These are phyloP conservation scores for Drosophila kanapiae DNA, from an alignment of 1,140 invertebrate species.

Conservation along the genomic window DNA sequence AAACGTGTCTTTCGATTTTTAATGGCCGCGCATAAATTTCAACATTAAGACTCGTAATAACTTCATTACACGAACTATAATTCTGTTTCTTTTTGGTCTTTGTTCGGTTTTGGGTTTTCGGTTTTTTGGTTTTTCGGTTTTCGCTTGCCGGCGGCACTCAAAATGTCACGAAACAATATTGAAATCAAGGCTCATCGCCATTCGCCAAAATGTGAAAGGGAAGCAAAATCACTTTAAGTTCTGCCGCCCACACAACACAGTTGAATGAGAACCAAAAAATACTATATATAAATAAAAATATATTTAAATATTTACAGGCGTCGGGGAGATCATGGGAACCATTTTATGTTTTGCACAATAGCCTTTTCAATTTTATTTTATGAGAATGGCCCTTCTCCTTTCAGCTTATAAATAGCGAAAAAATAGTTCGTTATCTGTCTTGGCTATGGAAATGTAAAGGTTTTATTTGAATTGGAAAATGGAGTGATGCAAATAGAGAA, in stretches of 20 bases:
- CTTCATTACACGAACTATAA: conserved; percentile 82
- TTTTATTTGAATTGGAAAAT: conserved; percentile 7
- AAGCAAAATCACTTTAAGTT: conserved; percentile 6
- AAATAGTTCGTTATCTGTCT: not conserved
- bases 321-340: conserved; percentile 4
- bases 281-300: not conserved
- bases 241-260: conserved; percentile 2
- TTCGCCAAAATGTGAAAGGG: conserved; percentile 32
- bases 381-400: not conserved
- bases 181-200: conserved; percentile 41
- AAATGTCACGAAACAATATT: conserved; percentile 53
- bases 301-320: conserved; percentile 1
- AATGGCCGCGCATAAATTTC: conserved; percentile 81
- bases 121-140: conserved; percentile 21
- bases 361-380: not conserved
- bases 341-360: conserved; percentile 6
- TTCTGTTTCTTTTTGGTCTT: conserved; percentile 55
- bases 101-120: conserved; percentile 23
- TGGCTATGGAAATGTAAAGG: not conserved
- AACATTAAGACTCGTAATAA: conserved; percentile 82
- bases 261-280: not conserved
- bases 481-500: conserved; percentile 1
- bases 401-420: not conserved
- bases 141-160: conserved; percentile 38
- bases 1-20: conserved; percentile 84